Base-by-base conservation (phyloP, 2,797 vertebrate genomes). In the Neosalanx taihuensis region DNA sequence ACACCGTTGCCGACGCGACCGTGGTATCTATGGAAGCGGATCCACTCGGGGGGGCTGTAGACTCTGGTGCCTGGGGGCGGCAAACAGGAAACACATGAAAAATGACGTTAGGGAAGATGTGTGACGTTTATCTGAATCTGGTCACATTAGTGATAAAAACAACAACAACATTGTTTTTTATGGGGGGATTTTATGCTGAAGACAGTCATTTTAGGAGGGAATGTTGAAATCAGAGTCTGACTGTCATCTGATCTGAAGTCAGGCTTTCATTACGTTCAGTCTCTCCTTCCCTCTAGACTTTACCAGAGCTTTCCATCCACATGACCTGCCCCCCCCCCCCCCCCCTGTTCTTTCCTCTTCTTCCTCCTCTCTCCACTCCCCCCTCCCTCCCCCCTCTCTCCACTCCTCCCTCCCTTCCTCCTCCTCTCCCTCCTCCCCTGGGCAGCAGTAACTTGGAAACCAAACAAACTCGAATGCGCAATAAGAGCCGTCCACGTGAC, bases 21-120 rank as follows among this genome's bases (percentile, higher is more conserved):
- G 1, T 99, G 97, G 88, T 99, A 99, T 83, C 97, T 92, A 81
- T 98, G 97, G 85, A 95, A 97, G 76, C 95, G 94, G 80, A 99
- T 97, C 97, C 97, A 99, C 87, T 99, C 97, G 0, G 97, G 97
- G 20, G 97, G 97, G 77, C 97, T 99, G 89, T 99, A 99, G 13
- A 99, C 97, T 83, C 97, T 91, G 0, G 96, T 99, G 78, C 97
- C 97, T 99, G 73, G 17, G 72, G 33, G 12, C 37, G 12, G 37
- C 7, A 41, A 3, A 5, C 53, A 3, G 3, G 5, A 4, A 12
- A n/a, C 15, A 53, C 3, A 53, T 53, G 29, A 72, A 41, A 75
- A 53, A 6, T 20, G 71, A 23, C 1, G 1, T 69, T 51, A 59
- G 53, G 2, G 29, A 35, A n/a, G 18, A 58, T 68, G 5, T 53